A percentile compares a stretch with the other conserved stretches of the same genome.
Conservation (phyloP, 2,113 vertebrate species). For the Rhynchopsitta pachyrhyncha region DNA sequence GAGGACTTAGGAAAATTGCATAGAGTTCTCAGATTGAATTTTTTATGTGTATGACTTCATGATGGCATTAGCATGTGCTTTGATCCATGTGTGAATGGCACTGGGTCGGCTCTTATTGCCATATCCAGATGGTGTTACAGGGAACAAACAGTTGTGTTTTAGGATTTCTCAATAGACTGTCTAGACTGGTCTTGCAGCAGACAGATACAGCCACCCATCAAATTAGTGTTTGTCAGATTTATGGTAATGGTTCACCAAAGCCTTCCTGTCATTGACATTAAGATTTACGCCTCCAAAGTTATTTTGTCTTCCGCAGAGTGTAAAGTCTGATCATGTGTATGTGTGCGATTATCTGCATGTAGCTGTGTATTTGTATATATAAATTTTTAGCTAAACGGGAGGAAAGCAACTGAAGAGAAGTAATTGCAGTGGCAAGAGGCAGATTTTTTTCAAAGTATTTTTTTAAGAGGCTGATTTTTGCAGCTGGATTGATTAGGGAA, state of each 20-base stretch:
- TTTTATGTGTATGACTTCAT: constrained; percentile 87
- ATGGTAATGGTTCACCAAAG: constrained; percentile 98
- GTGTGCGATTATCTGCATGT: constrained; percentile 11
- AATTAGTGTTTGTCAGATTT: constrained; percentile 99
- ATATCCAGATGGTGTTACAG: constrained; percentile 97
- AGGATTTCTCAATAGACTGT: constrained; percentile 98
- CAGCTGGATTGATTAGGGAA: constrained; percentile 67
- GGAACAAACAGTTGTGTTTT: constrained; percentile 95
- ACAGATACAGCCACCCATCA: constrained; percentile 99
- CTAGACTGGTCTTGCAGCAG: constrained; percentile 99
- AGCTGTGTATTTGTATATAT: constrained; percentile 48
- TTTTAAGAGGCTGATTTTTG: constrained; percentile 25
- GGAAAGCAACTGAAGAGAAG: constrained; percentile 52
- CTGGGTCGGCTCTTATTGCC: constrained; percentile 91
- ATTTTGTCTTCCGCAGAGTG: constrained; percentile 78
- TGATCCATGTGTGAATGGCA: constrained; percentile 91
- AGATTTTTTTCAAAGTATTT: constrained; percentile 36
- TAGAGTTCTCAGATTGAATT: constrained; percentile 84
- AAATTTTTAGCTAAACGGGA: constrained; percentile 31
- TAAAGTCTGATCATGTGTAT: constrained; percentile 74
- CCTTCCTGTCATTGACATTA: constrained; percentile 97
- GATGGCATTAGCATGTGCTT: constrained; percentile 85
- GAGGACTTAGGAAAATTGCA: constrained; percentile 84
- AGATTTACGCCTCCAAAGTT: constrained; percentile 92
- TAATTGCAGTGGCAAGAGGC: constrained; percentile 49